phyloP scores from a whole-genome alignment of 2,113 vertebrate species.

The Eudyptes chrysolophus region DNA sequence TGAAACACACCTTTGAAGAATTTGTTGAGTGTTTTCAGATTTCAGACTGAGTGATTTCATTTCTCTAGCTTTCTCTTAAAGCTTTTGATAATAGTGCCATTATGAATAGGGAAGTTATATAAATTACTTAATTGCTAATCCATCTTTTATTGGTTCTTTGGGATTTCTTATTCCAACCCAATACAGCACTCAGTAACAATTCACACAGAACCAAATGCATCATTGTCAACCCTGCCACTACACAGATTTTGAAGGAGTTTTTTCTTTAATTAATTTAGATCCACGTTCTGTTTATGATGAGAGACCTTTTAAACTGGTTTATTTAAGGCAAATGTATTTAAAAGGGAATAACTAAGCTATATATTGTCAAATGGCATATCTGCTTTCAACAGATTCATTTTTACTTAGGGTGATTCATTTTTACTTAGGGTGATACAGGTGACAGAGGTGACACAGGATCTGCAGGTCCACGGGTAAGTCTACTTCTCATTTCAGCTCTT shows the following conservation, averaged over 20 bases:
- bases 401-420: slow-evolving; percentile 82
- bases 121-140: not conserved
- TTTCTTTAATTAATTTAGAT: not conserved
- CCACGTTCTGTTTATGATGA: not conserved
- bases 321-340: not conserved
- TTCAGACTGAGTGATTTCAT: not conserved
- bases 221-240: not conserved
- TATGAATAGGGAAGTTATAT: not conserved
- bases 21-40: not conserved
- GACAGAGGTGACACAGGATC: slow-evolving; percentile 87
- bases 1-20: not conserved
- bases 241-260: not conserved
- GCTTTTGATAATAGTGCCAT: not conserved
- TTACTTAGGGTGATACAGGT: slow-evolving; percentile 87
- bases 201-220: not conserved
- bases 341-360: not conserved
- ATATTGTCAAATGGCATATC: not conserved
- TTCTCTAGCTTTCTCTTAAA: not conserved
- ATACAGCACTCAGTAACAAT: not conserved
- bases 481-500: not conserved
- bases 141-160: not conserved
- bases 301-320: not conserved
- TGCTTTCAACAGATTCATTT: not conserved
- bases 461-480: slow-evolving; percentile 85
- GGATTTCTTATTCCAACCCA: not conserved